Evolutionary conservation across 2,113 vertebrate species (phyloP).

Genomic region (Pimephales promelas): DNA sequence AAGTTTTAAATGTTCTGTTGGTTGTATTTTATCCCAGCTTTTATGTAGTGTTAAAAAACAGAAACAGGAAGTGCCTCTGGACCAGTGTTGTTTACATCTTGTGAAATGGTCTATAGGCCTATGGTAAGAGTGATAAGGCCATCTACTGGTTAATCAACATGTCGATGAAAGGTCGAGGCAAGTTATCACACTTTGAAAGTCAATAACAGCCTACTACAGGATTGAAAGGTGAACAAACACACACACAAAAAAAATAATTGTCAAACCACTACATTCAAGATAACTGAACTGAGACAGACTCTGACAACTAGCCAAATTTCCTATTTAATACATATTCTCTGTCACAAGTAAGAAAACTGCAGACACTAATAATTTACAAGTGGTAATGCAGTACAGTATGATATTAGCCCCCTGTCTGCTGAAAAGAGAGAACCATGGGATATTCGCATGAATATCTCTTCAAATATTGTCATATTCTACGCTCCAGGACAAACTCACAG

Average conservation of each 20-base stretch:
- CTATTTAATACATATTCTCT: neutral
- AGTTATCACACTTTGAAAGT: neutral
- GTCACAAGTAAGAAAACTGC: neutral
- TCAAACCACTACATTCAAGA: neutral
- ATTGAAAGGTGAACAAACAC: neutral
- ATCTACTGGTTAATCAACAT: neutral
- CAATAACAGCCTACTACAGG: neutral
- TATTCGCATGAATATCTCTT: neutral
- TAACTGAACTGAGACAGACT: neutral
- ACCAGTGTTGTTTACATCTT: too few relatives aligned
- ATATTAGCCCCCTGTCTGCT: neutral
- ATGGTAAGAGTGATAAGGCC: too few relatives aligned
- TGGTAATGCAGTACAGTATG: neutral
- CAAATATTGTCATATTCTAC: slow-evolving; percentile 13
- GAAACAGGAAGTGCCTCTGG: too few relatives aligned
- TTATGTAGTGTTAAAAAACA: too few relatives aligned
- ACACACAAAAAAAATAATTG: neutral
- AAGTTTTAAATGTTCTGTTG: too few relatives aligned
- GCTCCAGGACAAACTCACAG: slow-evolving; percentile 9
- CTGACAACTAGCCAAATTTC: neutral
- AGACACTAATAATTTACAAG: neutral
- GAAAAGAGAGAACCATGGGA: neutral
- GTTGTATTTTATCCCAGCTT: too few relatives aligned
- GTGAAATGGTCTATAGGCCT: too few relatives aligned
- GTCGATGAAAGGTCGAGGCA: neutral